Evolutionary conservation across 2,113 vertebrate species (phyloP), one percentile per base, ranked within the genome.

Genomic region (Probosciger aterrimus): DNA sequence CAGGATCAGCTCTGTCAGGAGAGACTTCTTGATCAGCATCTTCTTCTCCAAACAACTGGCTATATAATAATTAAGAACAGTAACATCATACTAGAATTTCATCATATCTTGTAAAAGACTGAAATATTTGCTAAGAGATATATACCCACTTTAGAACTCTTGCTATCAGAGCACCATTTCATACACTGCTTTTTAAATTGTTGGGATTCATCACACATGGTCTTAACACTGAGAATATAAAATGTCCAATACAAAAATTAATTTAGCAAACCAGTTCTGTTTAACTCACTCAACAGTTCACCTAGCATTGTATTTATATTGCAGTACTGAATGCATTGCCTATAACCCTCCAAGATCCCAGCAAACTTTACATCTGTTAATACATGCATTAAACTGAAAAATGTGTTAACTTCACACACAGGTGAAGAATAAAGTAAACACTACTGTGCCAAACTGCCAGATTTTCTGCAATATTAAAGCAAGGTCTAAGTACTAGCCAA

Each of bases 21-120:
- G 99, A 99, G 9, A 99, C 99, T 95, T 99, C 99, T 96, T 99
- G 99, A 97, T 99, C 99, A 7, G 99, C 99, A 91, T 99, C 99
- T 94, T 99, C 99, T 96, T 99, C 99, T 92, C 99, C 99, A 96
- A 99, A 99, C 52, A 99, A 97, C 94, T 99, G 99, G 97, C 99
- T 99, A 43, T 18, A 39, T 12, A 96, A 90, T 41, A 96, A 95
- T 95, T 37, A 92, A 94, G 71, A 96, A 97, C n/a, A 22, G 81
- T 27, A 74, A 75, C 78, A 83, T 23, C 94, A 43, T 27, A 85
- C 35, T 69, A 57, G 28, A 82, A 74, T 70, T 59, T 79, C 41
- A 91, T 57, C 60, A 3, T 23, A 69, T 35, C 37, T 77, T 28
- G 19, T 47, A 44, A 79, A 86, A 77, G 49, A 67, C 22, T 41